Base-by-base conservation (phyloP, 2,113 vertebrate genomes). In the Dipodomys spectabilis region DNA sequence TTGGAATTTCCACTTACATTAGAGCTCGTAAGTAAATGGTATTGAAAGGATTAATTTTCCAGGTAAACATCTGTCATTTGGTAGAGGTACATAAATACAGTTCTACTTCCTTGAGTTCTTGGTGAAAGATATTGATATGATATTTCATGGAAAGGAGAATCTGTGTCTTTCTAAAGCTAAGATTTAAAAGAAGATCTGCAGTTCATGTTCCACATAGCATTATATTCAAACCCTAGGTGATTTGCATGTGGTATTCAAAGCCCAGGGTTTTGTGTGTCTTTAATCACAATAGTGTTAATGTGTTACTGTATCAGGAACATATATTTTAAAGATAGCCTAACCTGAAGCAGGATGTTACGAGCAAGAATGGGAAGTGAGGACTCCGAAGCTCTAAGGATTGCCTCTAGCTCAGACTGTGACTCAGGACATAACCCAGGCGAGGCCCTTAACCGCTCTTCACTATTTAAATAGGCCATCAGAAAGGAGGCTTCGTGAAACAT, bases 1-100 rank as follows among this genome's bases (percentile, higher is more conserved):
- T 91, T 92, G 28, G 6, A 96, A 20, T 80, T 94, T 60, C 74
- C 88, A 92, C 94, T 79, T 57, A 90, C 68, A 13, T 65, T 27
- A n/a, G 2, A 85, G 30, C 94, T 86, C 9, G 90, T 88, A 3
- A 75, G 5, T 77, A 95, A 93, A 23, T 74, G 45, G 12, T 30
- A 86, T 27, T 78, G 8, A 75, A 12, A 82, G 92, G 90, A 60
- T 1, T 19, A 49, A 10, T 92, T 95, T 90, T 87, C 13, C 18
- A 77, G 35, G 1, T 68, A 68, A 95, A 60, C n/a, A 62, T 77
- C 53, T 19, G 18, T 90, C 69, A 79, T 79, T 23, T 27, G 20
- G 0, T 22, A 83, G 5, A 89, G 5, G 77, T 69, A 15, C 23
- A 60, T 60, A 84, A 83, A 65, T 11, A 7, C 35, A 68, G 64